Percentiles rank a stretch among this genome's conserved stretches.
Evolutionary conservation across 1,140 invertebrate species (phyloP).

Genomic region (Camponotus floridanus): DNA sequence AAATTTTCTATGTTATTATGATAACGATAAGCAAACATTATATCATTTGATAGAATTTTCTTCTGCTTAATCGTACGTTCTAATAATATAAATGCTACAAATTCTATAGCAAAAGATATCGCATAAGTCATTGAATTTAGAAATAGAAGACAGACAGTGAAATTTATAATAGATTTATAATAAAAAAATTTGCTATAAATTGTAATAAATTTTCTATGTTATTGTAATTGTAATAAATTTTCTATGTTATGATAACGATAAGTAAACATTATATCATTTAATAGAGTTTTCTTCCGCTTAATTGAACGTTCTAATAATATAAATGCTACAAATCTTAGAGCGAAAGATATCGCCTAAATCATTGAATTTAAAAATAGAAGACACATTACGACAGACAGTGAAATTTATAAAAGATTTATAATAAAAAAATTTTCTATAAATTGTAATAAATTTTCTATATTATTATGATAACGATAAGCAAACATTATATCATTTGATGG

Average conservation of each 20-base stretch:
- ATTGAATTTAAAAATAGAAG: neutral
- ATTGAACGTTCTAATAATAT: neutral
- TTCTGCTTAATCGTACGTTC: neutral
- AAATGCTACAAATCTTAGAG: neutral
- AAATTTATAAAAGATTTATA: neutral
- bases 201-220: neutral
- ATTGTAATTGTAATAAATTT: too few species aligned
- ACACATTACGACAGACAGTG: neutral
- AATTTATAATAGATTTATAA: neutral
- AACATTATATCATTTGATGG: neutral
- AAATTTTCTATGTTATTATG: neutral
- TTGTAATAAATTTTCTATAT: neutral
- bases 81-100: neutral
- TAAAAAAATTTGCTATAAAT: neutral
- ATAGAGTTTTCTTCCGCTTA: neutral
- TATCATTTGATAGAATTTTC: neutral
- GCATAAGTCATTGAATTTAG: neutral
- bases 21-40: neutral
- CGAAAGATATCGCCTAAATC: neutral
- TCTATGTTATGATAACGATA: neutral
- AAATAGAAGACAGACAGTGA: neutral
- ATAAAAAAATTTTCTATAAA: neutral
- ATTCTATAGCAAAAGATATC: neutral
- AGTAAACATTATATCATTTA: neutral
- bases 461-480: neutral